Percentiles rank a stretch among this genome's conserved stretches.
Evolutionary conservation across 2,113 vertebrate genomes (phyloP).

Genomic region (Columba janthina): DNA sequence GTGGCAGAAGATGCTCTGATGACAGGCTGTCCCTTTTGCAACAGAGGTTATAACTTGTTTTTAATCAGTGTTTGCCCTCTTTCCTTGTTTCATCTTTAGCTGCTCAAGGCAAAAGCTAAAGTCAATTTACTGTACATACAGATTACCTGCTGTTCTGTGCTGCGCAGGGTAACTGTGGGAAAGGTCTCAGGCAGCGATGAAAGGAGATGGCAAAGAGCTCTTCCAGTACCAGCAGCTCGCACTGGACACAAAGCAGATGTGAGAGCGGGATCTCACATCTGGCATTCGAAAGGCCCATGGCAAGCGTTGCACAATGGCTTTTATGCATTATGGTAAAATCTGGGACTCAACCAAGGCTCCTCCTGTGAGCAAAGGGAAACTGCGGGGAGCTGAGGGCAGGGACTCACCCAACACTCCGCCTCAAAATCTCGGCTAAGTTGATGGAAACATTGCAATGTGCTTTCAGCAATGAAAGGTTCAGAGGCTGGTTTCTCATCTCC

Average conservation of each 20-base stretch:
- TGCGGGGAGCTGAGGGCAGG: not conserved
- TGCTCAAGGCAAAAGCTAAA: conserved; percentile 15
- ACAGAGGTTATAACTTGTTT: conserved; percentile 30
- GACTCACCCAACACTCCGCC: rapidly evolving
- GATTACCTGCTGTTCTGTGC: not conserved
- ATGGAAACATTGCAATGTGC: not conserved
- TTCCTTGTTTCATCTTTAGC: conserved; percentile 10
- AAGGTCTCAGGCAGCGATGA: not conserved
- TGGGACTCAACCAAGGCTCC: not conserved
- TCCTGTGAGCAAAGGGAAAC: not conserved
- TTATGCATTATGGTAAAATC: not conserved
- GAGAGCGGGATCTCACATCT: not conserved
- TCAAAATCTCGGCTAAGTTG: not conserved
- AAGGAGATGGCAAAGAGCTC: not conserved
- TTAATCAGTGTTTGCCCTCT: conserved; percentile 28
- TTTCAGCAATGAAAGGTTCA: not conserved
- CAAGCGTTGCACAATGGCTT: not conserved
- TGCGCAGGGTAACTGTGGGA: not conserved
- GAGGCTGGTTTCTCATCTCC: not conserved
- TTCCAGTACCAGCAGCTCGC: not conserved
- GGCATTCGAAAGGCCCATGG: rapidly evolving
- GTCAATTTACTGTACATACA: conserved; percentile 23
- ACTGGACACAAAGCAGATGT: not conserved
- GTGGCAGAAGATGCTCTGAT: not conserved
- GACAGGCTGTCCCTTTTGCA: not conserved